Evolutionary conservation across 2,797 vertebrate species (phyloP), one percentile per base, ranked within the genome.

Genomic region (Scolopax rusticola): DNA sequence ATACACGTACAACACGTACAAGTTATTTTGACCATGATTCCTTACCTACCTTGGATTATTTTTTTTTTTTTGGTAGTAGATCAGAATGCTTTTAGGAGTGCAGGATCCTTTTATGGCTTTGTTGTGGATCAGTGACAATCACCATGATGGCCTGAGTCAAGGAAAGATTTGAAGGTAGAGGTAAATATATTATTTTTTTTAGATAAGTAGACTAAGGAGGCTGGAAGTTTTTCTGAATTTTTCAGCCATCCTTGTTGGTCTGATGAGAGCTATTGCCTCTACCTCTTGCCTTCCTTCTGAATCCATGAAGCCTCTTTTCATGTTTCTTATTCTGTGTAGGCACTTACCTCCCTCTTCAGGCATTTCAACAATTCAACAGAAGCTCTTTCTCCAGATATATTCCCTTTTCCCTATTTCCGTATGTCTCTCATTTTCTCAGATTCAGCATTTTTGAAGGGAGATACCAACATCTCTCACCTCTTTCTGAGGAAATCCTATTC

Each of bases 401-500:
- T 3, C 18, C 1, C 40, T 47, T 75, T 48, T 12, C 43, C 15
- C 6, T 70, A 30, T 76, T 87, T 83, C 21, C 12, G 8, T 15
- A 13, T 56, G 4, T 45, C 12, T 54, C 30, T 83, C 12, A 56
- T 91, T 70, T 84, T 80, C 48, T 85, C 40, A 43, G 20, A 57
- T 47, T 91, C 40, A 83, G 0, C 23, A 15, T 67, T 84, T 95
- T 75, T 81, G 16, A 68, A 57, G 60, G 11, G 53, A 80, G 17
- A 69, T 32, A n/a, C 13, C 36, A 92, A 53, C 15, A 59, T 28
- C 12, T 56, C 24, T 47, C 17, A 32, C 23, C 7, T 61, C 60
- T 80, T 81, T 64, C 45, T 75, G 64, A 83, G 76, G 73, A 83
- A 93, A 67, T 77, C 15, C 16, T 80, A 13, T 89, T 95, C 24